Evolutionary conservation across 2,113 vertebrate genomes (phyloP), one percentile per base, ranked within the genome.

Genomic region (Fregata magnificens): DNA sequence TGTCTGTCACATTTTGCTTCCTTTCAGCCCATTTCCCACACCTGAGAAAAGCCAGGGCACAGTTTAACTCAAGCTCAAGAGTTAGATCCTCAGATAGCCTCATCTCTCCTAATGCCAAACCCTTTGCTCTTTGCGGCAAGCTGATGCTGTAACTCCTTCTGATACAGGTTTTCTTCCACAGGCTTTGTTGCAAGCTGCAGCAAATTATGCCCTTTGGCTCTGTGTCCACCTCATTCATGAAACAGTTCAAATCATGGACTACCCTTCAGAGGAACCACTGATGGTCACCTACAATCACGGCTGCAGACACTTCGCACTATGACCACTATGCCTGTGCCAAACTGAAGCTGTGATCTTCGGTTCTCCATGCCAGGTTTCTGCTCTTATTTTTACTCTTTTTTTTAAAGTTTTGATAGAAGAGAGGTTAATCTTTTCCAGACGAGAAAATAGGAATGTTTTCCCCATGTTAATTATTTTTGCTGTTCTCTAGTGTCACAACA

Each of bases 231-330:
- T 65, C 49, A 32, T 21, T 55, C 77, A 47, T 4, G 11, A 42
- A 31, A 55, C 1, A 10, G 31, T 44, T 87, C 65, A 50, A 55
- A 42, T 25, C 14, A 2, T 3, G 69, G 29, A 38, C 18, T 32
- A 19, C 12, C 29, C 22, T 32, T 70, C 34, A 22, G 38, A 53
- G 67, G 36, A 59, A 5, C 32, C 16, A 3, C 20, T 8, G 24
- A 12, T 15, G 17, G 34, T 49, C 62, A 59, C 52, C n/a, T 16
- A 1, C 13, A 28, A 7, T 7, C 50, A 49, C 49, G 56, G 20
- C 62, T 40, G n/a, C 28, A 58, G 49, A 44, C 34, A n/a, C 0
- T 0, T 81, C 22, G 22, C 16, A 6, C 13, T 38, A 5, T 13
- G 32, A 59, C 6, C 49, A 6, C 18, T 7, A 0, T 7, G 32